Base-by-base conservation (phyloP, 2,888 invertebrate genomes). In the Linyphia triangularis region DNA sequence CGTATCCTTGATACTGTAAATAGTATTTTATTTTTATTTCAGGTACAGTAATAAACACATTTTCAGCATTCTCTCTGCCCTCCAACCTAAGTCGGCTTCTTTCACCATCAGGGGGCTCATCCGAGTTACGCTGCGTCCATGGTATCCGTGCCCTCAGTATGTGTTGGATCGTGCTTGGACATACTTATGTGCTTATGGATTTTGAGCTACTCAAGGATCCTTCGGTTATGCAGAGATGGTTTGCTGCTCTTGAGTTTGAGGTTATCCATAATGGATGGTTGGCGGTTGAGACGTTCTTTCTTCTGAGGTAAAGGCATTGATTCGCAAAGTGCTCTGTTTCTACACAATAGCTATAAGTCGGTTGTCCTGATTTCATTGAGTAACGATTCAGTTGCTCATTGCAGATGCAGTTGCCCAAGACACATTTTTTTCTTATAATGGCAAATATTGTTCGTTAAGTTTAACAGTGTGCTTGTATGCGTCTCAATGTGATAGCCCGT, bases 201-300 rank as follows among this genome's bases (percentile, higher is more conserved):
- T 88, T 88, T 22, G 81, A 88, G 5, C 24, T 88, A 10, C 63
- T 82, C 22, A 88, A 81, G 61, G 86, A 88, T 59, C 73, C 86
- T 26, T 9, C 65, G 0, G 16, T 19, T 6, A 69, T 81, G 9
- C 59, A 67, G 10, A 28, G 9, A 1, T 88, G 81, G 81, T 88
- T 82, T 28, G 33, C 22, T 0, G 19, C 73, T 10, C 13, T 81
- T 7, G 51, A 72, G 24, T 88, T 88, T 13, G 73, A 88, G 16
- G 13, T 88, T 0, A 33, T 82, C 1, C 37, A 75, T 19, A 88
- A 88, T 6, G 75, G 81, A 19, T 88, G 86, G 86, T 22, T 86
- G 1, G 65, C 79, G 6, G 86, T 86, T 0, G 86, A 86, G 24
- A 63, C 79, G 0, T 86, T 86, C 33, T 86, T 86, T 30, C 24